Evolutionary conservation across 2,113 vertebrate species (phyloP).

Genomic region (Chascanopsetta lugubris): DNA sequence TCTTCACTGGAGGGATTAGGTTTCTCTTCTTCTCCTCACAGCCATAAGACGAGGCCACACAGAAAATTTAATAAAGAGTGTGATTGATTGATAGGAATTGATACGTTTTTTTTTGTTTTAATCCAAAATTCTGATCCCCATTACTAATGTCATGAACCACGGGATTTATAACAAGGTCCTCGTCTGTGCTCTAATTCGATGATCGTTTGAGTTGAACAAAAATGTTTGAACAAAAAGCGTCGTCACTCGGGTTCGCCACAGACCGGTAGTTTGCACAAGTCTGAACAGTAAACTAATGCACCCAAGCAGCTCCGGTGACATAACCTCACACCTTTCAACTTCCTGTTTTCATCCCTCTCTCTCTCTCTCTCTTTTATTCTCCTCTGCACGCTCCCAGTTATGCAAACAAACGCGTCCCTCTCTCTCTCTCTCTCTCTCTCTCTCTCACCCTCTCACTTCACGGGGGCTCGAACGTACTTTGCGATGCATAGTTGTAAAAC

Average conservation of each 20-base stretch:
- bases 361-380: background rate
- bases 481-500: background rate
- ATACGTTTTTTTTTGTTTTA: conserved; percentile 24
- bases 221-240: background rate
- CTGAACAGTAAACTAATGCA: conserved; percentile 31
- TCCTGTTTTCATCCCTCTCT: too few relatives aligned
- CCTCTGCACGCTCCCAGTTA: background rate
- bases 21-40: conserved; percentile 26
- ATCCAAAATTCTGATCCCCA: background rate
- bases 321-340: conserved; percentile 41
- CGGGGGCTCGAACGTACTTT: background rate
- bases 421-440: conserved; percentile 14
- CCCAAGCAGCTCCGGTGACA: background rate
- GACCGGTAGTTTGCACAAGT: conserved; percentile 44
- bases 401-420: background rate
- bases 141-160: conserved; percentile 23
- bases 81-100: too few relatives aligned
- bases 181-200: conserved; percentile 1
- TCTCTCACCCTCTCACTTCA: conserved; percentile 8
- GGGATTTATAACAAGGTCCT: background rate
- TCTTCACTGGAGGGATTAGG: conserved; percentile 16
- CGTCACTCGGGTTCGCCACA: background rate
- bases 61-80: conserved; percentile 29
- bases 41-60: conserved; percentile 38
- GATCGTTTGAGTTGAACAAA: conserved; percentile 19